Evolutionary conservation across 92 coral and sea anemone species (phyloP).

Genomic region (Siderastrea siderea): DNA sequence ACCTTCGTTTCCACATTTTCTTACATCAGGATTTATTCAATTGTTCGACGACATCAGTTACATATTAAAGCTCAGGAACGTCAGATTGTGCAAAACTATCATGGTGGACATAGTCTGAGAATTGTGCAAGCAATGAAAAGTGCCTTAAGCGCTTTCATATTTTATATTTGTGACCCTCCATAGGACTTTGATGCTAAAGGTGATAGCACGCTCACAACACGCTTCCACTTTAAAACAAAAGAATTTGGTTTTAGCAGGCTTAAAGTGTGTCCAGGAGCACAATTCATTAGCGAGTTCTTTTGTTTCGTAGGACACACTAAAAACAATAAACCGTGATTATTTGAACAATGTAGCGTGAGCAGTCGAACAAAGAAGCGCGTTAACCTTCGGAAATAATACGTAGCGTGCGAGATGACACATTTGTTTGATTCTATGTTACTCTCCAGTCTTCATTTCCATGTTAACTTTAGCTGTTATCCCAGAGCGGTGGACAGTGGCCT

Average conservation of each 20-base stretch:
- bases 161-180: not conserved
- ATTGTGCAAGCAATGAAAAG: not conserved
- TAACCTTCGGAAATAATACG: no score
- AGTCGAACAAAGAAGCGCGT: no score
- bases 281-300: no score
- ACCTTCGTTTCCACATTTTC: not conserved
- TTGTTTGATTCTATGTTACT: constrained; percentile 1
- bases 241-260: no score
- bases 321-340: no score
- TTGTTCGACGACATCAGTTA: constrained; percentile 6
- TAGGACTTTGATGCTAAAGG: no score
- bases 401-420: not conserved
- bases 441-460: not conserved
- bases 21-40: not conserved
- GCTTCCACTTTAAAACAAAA: no score
- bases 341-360: no score
- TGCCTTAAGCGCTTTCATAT: constrained; percentile 13
- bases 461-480: not conserved
- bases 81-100: not conserved
- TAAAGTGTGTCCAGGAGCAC: no score
- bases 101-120: not conserved
- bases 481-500: not conserved
- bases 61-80: constrained; percentile 11
- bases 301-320: no score
- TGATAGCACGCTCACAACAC: no score